phyloP scores from a whole-genome alignment of 2,888 invertebrate species.

The Polymixis lichenea region DNA sequence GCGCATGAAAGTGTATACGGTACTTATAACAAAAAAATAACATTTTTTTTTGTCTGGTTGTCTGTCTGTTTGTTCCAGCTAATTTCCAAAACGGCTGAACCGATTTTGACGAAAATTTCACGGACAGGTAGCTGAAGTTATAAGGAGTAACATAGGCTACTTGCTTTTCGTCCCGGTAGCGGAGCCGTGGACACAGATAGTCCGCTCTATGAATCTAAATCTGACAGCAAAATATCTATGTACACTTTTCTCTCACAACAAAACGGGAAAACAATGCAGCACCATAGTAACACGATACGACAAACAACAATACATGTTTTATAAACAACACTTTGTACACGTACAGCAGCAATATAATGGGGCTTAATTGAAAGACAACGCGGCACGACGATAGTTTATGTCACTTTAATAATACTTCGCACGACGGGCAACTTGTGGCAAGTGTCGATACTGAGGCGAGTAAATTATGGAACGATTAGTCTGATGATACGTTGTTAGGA shows the following conservation, averaged over 20 bases:
- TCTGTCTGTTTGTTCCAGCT: too few species aligned
- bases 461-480: conserved; percentile 39
- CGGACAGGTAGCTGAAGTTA: too few species aligned
- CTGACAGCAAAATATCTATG: background rate
- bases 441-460: conserved; percentile 39
- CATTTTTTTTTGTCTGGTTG: too few species aligned
- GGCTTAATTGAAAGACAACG: conserved; percentile 73
- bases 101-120: too few species aligned
- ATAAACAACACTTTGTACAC: conserved; percentile 61
- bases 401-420: conserved; percentile 62
- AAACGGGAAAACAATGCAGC: conserved; percentile 19
- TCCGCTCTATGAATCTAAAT: background rate
- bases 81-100: too few species aligned
- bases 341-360: conserved; percentile 67
- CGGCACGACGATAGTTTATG: conserved; percentile 63
- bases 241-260: conserved; percentile 6
- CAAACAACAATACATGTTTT: conserved; percentile 57
- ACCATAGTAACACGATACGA: conserved; percentile 23
- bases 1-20: too few species aligned
- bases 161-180: too few species aligned
- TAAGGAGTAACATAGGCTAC: too few species aligned
- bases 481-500: conserved; percentile 14
- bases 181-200: too few species aligned
- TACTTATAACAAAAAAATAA: too few species aligned
- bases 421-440: conserved; percentile 22